Conservation (phyloP, 2,113 vertebrate species). For the Pagrus major region DNA sequence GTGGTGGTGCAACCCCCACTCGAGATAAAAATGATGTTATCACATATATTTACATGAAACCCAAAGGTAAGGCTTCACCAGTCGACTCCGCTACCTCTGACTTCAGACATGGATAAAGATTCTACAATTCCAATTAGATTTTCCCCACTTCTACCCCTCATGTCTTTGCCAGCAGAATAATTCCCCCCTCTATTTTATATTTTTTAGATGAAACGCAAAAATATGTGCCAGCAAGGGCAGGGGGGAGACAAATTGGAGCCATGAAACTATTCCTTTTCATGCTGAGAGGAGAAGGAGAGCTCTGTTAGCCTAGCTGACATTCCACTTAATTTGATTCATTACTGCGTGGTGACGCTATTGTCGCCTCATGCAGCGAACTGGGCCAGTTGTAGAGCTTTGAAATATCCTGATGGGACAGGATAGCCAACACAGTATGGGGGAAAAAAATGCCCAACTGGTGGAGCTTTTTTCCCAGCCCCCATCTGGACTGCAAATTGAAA, state of each 20-base stretch:
- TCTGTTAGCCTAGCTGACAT: constrained; percentile 78
- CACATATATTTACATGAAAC: constrained; percentile 66
- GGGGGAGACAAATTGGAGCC: constrained; percentile 76
- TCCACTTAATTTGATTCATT: constrained; percentile 85
- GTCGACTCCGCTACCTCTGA: constrained; percentile 29
- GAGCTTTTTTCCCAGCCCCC: not conserved
- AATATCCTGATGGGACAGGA: constrained; percentile 59
- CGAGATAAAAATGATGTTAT: constrained; percentile 57
- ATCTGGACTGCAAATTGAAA: constrained; percentile 40
- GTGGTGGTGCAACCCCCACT: constrained; percentile 5
- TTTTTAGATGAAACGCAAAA: constrained; percentile 63
- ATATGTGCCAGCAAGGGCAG: constrained; percentile 56
- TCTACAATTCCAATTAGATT: constrained; percentile 51
- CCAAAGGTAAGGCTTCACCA: constrained; percentile 29
- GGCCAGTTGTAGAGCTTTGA: constrained; percentile 66
- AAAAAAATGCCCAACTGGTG: constrained; percentile 22
- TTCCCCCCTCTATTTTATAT: constrained; percentile 31
- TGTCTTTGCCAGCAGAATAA: constrained; percentile 48
- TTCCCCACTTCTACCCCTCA: constrained; percentile 19
- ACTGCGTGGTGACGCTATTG: constrained; percentile 69
- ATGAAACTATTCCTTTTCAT: constrained; percentile 75
- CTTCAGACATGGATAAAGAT: constrained; percentile 48
- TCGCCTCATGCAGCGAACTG: constrained; percentile 74
- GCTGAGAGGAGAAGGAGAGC: constrained; percentile 71
- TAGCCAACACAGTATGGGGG: constrained; percentile 22